phyloP scores from a whole-genome alignment of 53 echinoderm and acorn worm species.

The Mesocentrotus franciscanus region DNA sequence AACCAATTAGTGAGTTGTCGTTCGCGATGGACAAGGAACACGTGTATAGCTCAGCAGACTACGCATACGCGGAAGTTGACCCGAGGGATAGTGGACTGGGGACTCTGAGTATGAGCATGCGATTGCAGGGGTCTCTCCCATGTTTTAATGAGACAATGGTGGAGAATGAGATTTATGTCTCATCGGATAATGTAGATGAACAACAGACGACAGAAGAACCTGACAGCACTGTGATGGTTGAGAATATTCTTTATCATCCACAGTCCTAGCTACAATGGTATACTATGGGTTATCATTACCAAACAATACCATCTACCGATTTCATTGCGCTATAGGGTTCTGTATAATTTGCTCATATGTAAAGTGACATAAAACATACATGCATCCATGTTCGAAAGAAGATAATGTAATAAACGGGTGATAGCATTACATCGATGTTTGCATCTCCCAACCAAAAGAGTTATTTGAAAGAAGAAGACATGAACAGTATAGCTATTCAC shows the following conservation, averaged over 20 bases:
- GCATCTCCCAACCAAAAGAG: neutral
- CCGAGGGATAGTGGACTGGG: conserved; percentile 54
- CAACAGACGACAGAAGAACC: neutral
- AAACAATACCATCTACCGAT: neutral
- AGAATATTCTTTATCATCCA: conserved; percentile 50
- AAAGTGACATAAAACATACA: too few species aligned
- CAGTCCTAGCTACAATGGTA: neutral
- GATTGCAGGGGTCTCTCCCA: neutral
- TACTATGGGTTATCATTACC: neutral
- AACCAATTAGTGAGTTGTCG: conserved; percentile 22
- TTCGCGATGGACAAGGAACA: neutral
- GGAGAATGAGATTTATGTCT: conserved; percentile 23
- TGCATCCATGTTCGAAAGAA: too few species aligned
- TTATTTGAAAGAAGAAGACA: neutral
- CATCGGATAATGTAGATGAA: conserved; percentile 32
- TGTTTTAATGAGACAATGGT: conserved; percentile 11
- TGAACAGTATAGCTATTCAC: neutral
- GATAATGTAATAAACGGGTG: neutral
- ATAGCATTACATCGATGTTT: neutral
- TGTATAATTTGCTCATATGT: too few species aligned
- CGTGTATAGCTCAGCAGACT: conserved; percentile 16
- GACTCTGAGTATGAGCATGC: neutral
- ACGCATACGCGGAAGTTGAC: conserved; percentile 56
- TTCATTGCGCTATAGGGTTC: too few species aligned
- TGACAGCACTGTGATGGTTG: conserved; percentile 45